phyloP scores from a whole-genome alignment of 2,888 invertebrate species.

The Chymomyza procnemis region DNA sequence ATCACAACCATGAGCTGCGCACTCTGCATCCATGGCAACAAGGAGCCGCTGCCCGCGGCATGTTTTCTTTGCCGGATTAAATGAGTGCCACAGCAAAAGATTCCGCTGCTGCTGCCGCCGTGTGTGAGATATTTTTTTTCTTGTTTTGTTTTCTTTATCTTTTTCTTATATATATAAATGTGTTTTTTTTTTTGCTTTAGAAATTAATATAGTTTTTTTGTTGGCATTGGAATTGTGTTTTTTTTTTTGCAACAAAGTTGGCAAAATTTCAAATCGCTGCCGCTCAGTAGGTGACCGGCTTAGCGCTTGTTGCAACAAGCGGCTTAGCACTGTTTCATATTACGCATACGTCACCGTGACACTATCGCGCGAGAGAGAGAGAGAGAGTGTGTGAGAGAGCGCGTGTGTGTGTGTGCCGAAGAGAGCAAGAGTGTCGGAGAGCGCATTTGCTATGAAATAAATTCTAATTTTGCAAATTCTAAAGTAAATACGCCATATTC shows the following conservation, averaged over 20 bases:
- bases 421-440: neutral
- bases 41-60: slow-evolving; percentile 43
- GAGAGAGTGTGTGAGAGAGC: neutral
- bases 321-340: slow-evolving; percentile 44
- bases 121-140: slow-evolving; percentile 26
- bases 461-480: too few species aligned
- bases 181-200: slow-evolving; percentile 41
- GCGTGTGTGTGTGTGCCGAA: neutral
- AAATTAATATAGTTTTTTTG: slow-evolving; percentile 52
- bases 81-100: slow-evolving; percentile 58
- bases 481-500: too few species aligned
- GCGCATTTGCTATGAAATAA: too few species aligned
- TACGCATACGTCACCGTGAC: slow-evolving; percentile 11
- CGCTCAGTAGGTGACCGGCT: slow-evolving; percentile 26
- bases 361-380: neutral
- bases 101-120: slow-evolving; percentile 18
- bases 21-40: neutral
- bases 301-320: slow-evolving; percentile 63
- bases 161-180: too few species aligned
- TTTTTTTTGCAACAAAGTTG: slow-evolving; percentile 10
- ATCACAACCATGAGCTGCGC: neutral
- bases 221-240: slow-evolving; percentile 14
- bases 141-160: slow-evolving; percentile 16
- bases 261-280: neutral
- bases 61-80: slow-evolving; percentile 67